A percentile compares a stretch with the other conserved stretches of the same genome.
Conservation (phyloP, 1,140 invertebrate species). For the Globodera ellingtonae region DNA sequence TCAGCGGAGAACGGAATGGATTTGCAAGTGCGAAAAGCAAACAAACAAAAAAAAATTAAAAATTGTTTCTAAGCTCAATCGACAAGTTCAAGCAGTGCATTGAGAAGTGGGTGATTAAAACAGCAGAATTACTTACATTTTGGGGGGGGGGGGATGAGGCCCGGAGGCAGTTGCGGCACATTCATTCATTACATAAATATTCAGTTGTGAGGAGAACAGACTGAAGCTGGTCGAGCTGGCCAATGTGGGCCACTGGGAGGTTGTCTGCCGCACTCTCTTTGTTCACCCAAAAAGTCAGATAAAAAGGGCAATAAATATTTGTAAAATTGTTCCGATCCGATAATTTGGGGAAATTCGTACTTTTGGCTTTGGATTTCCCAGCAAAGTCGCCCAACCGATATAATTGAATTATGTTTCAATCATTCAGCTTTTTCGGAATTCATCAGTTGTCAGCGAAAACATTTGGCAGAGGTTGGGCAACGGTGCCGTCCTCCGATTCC, state of each 20-base stretch:
- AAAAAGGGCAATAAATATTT: too few relatives aligned
- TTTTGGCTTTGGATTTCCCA: too few relatives aligned
- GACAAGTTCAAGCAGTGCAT: constrained; percentile 4
- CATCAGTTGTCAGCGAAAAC: constrained; percentile 23
- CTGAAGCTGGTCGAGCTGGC: constrained; percentile 24
- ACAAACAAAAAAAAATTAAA: too few relatives aligned
- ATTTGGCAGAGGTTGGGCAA: constrained; percentile 4
- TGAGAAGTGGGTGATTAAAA: background rate
- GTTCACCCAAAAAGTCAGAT: background rate
- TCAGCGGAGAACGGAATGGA: too few relatives aligned
- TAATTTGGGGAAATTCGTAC: too few relatives aligned
- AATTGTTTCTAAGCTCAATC: background rate
- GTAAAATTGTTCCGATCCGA: too few relatives aligned
- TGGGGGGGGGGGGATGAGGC: too few relatives aligned
- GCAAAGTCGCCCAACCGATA: too few relatives aligned
- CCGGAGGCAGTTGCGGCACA: too few relatives aligned
- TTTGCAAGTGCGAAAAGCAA: background rate
- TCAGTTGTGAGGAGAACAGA: constrained; percentile 19
- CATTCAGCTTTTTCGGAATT: constrained; percentile 23
- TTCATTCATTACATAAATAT: too few relatives aligned
- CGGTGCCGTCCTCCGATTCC: constrained; percentile 13
- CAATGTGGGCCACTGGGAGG: constrained; percentile 21
- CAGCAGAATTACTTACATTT: background rate
- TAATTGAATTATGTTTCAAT: too few relatives aligned
- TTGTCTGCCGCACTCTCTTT: constrained; percentile 12